phyloP scores from a whole-genome alignment of 2,113 vertebrate genomes.

The Gambusia affinis region DNA sequence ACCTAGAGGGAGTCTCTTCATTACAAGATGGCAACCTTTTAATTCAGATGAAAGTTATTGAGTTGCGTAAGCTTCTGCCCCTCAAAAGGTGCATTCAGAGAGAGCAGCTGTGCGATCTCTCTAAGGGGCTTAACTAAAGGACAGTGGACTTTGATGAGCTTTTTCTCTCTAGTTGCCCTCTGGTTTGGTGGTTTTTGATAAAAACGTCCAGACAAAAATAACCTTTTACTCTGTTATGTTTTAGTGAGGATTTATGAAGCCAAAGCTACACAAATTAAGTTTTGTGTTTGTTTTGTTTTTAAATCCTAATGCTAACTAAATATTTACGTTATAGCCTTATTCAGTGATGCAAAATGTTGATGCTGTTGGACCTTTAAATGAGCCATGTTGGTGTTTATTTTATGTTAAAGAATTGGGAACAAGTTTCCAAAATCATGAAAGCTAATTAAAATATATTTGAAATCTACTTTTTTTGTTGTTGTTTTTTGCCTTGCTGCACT shows the following conservation, averaged over 20 bases:
- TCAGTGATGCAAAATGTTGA: too few species aligned
- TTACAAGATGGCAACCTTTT: background rate
- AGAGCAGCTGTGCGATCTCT: background rate
- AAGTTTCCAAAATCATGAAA: too few species aligned
- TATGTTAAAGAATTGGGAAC: too few species aligned
- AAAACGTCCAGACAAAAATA: background rate
- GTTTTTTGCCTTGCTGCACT: too few species aligned
- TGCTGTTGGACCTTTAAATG: too few species aligned
- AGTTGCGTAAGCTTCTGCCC: background rate
- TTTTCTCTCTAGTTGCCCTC: background rate
- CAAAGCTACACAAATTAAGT: background rate
- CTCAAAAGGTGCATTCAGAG: background rate
- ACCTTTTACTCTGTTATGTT: background rate
- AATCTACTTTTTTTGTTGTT: too few species aligned
- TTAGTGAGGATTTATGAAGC: background rate
- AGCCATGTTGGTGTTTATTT: too few species aligned
- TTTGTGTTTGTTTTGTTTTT: background rate
- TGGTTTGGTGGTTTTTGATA: background rate
- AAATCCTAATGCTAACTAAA: too few species aligned
- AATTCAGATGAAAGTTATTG: slow-evolving; percentile 3
- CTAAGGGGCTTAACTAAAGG: background rate
- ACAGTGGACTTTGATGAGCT: background rate
- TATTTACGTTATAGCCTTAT: too few species aligned
- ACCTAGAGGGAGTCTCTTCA: slow-evolving; percentile 8
- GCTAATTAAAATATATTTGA: too few species aligned